Evolutionary conservation across 2,888 invertebrate species (phyloP), one percentile per base, ranked within the genome.

Genomic region (Nineta flava): DNA sequence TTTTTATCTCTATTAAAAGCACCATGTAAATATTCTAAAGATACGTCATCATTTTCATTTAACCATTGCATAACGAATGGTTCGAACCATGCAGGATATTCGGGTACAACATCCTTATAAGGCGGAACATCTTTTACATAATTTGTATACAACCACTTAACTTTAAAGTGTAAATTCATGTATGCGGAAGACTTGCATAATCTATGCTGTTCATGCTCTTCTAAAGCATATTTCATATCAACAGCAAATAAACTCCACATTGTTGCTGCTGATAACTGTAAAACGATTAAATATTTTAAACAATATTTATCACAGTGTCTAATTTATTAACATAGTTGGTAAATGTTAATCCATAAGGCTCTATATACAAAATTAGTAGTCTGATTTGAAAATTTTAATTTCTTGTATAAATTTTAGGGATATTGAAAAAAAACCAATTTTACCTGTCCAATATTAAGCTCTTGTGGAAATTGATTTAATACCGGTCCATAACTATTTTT

Each of bases 51-150:
- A 65, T 99, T 99, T 67, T 99, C 99, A 63, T 97, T 97, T 40
- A 99, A 77, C 99, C 99, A 99, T 67, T 97, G 97, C 97, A 99
- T 99, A 42, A 99, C 99, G 69, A 99, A 99, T n/a, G 97, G 96
- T 67, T 97, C 97, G 67, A 99, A 99, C 97, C 97, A 99, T 60
- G 93, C 91, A 1, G 99, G 97, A 68, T 99, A 99, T 66, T 99
- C 97, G 7, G 99, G 97, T 53, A 99, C 94, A 42, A 91, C 86
- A 51, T 90, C 91, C 65, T 95, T 95, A 67, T 94, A 94, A 21
- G 94, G 93, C 48, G 96, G 95, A 56, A 97, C 92, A 63, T 97
- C 95, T 66, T 88, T 87, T 42, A 99, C 94, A 70, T 97, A 99
- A 67, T 95, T 93, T 58, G 92, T 91, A 68, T 97, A 93, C 57